Evolutionary conservation across 2,113 vertebrate genomes (phyloP), one percentile per base, ranked within the genome.

Genomic region (Sapajus apella): DNA sequence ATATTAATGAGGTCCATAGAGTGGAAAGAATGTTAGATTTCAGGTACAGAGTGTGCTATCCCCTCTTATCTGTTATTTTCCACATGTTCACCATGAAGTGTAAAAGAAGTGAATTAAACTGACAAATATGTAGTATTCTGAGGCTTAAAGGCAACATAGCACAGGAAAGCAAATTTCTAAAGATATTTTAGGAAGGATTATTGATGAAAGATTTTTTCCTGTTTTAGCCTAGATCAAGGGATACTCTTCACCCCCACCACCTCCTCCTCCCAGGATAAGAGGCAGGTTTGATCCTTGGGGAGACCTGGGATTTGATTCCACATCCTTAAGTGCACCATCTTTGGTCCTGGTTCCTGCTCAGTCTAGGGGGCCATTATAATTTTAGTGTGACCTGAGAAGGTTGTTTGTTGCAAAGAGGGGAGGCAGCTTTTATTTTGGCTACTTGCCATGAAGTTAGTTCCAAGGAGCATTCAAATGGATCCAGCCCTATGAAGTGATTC

Each of bases 1-100:
- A 96, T 96, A 91, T 66, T 88, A 95, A 95, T 97, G 96, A 96
- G 73, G 92, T 45, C 25, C 37, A 79, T 2, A 86, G 94, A 96
- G 87, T 4, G 21, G 85, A 72, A 95, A 92, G 90, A 79, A 85
- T 18, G 83, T 77, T 56, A 88, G 70, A 87, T 85, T 96, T 79
- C 77, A 88, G 92, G 66, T 84, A 45, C 56, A 30, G 47, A 37
- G n/a, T 94, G 21, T 64, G 40, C 35, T 20, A 2, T 18, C 23
- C 52, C 43, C 55, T 88, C 92, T 95, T 96, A 79, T 92, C 96
- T 92, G n/a, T 76, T 84, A 25, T 70, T 50, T 82, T 90, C 70
- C 72, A 58, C 35, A 25, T 4, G 58, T 35, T 40, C 52, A 86
- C 82, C 23, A 45, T 45, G 83, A 94, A 92, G 80, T 56, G 76